A percentile compares a stretch with the other conserved stretches of the same genome.
Evolutionary conservation across 2,113 vertebrate genomes (phyloP).

Genomic region (Phylloscopus whistleri): DNA sequence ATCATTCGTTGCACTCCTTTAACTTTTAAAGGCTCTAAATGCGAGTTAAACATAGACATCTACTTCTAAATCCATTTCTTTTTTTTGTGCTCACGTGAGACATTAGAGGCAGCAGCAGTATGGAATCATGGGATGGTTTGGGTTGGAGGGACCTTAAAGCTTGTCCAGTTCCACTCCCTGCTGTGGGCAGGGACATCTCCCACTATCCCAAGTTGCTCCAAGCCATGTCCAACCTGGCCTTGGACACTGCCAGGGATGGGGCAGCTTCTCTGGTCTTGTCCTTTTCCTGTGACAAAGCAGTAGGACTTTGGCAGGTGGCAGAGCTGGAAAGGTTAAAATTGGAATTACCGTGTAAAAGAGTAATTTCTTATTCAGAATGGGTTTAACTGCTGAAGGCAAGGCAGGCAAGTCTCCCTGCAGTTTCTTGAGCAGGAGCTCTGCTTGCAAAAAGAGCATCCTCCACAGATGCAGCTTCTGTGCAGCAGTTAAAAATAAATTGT

Average conservation of each 20-base stretch:
- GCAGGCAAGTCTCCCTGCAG: not conserved
- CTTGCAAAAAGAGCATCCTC: constrained; percentile 9
- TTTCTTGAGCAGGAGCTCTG: not conserved
- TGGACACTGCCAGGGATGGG: not conserved
- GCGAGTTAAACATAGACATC: constrained; percentile 29
- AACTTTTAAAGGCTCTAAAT: constrained; percentile 51
- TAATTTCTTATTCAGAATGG: not conserved
- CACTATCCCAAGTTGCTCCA: not conserved
- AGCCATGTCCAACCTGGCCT: accelerated
- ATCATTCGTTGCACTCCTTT: not conserved
- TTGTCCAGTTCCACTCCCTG: not conserved
- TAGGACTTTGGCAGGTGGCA: not conserved
- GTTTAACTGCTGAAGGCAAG: not conserved
- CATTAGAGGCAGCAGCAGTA: not conserved
- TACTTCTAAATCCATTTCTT: not conserved
- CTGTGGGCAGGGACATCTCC: not conserved
- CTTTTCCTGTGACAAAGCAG: not conserved
- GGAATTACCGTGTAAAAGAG: not conserved
- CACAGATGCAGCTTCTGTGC: constrained; percentile 28
- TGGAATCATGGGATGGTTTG: not conserved
- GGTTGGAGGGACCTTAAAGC: not conserved
- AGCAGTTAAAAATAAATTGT: constrained; percentile 32
- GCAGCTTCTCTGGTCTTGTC: not conserved
- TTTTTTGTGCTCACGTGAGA: not conserved
- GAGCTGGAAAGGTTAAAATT: not conserved